These are phyloP conservation scores for Leptothorax acervorum DNA, from an alignment of 2,888 invertebrate genomes.

Conservation along the genomic window DNA sequence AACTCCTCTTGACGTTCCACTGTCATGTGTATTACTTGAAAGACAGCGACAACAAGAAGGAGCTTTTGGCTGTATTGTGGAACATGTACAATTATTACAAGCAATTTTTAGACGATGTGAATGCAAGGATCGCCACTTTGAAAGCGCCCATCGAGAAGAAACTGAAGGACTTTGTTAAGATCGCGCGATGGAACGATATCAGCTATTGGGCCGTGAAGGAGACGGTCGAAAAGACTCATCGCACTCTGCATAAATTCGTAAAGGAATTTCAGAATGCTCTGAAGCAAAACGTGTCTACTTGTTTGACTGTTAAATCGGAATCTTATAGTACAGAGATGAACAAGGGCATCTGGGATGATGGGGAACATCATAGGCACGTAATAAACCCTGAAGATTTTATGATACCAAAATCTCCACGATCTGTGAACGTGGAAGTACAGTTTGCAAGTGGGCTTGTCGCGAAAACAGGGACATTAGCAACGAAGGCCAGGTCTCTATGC, in stretches of 20 bases:
- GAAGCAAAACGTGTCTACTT: slow-evolving; percentile 76
- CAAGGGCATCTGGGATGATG: slow-evolving; percentile 82
- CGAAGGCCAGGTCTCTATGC: slow-evolving; percentile 89
- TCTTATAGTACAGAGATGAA: slow-evolving; percentile 81
- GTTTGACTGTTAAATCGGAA: slow-evolving; percentile 83
- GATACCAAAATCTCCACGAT: slow-evolving; percentile 59
- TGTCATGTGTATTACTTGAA: slow-evolving; percentile 90
- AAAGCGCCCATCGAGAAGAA: slow-evolving; percentile 96
- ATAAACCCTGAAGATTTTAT: slow-evolving; percentile 84
- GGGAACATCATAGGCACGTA: slow-evolving; percentile 79
- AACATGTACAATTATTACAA: slow-evolving; percentile 94
- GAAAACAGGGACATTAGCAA: slow-evolving; percentile 86
- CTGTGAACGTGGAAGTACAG: neutral
- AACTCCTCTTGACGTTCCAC: slow-evolving; percentile 93
- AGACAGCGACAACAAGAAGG: slow-evolving; percentile 82
- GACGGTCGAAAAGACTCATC: slow-evolving; percentile 95
- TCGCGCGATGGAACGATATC: slow-evolving; percentile 97
- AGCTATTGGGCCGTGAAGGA: slow-evolving; percentile 97
- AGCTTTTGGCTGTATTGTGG: slow-evolving; percentile 90
- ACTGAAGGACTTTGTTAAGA: slow-evolving; percentile 96
- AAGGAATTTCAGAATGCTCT: slow-evolving; percentile 92
- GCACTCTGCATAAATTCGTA: slow-evolving; percentile 94
- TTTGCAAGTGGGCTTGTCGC: slow-evolving; percentile 80
- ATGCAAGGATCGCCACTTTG: slow-evolving; percentile 89
- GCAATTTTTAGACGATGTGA: slow-evolving; percentile 91